phyloP scores from a whole-genome alignment of 64 coral and sea anemone genomes.

The Actinia equina region DNA sequence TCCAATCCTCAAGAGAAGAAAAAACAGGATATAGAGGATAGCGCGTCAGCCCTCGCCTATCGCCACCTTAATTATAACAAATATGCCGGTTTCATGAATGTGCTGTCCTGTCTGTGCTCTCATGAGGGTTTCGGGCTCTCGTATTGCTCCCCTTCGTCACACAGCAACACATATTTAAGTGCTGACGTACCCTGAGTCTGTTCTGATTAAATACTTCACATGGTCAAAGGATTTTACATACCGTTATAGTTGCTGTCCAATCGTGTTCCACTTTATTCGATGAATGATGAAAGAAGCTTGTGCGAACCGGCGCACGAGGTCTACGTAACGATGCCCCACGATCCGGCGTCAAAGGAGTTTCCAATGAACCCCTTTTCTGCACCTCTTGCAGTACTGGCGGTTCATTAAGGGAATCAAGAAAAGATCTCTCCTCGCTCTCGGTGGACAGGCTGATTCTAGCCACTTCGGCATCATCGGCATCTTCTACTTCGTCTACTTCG shows the following conservation, averaged over 20 bases:
- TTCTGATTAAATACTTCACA: too few species aligned
- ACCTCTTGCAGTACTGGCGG: neutral
- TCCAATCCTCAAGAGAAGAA: too few species aligned
- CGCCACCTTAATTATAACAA: too few species aligned
- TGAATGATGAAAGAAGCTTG: constrained; percentile 28
- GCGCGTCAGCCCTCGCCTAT: too few species aligned
- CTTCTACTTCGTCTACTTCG: constrained; percentile 26
- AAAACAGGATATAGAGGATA: too few species aligned
- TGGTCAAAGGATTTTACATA: neutral
- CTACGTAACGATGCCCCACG: constrained; percentile 13
- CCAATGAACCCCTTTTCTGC: neutral
- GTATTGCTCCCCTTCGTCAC: too few species aligned
- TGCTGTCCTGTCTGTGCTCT: too few species aligned
- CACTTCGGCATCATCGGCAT: constrained; percentile 33
- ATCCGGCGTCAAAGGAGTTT: neutral
- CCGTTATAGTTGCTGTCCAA: constrained; percentile 90
- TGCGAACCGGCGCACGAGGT: neutral
- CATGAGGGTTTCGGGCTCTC: too few species aligned
- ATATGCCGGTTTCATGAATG: too few species aligned
- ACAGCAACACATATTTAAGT: too few species aligned
- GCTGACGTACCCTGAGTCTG: too few species aligned
- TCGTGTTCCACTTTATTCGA: constrained; percentile 76
- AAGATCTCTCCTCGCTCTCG: neutral
- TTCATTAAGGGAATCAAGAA: neutral
- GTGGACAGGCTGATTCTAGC: neutral